A percentile compares a stretch with the other conserved stretches of the same genome.
Evolutionary conservation across 2,797 vertebrate genomes (phyloP).

Genomic region (Myotis pilosus): DNA sequence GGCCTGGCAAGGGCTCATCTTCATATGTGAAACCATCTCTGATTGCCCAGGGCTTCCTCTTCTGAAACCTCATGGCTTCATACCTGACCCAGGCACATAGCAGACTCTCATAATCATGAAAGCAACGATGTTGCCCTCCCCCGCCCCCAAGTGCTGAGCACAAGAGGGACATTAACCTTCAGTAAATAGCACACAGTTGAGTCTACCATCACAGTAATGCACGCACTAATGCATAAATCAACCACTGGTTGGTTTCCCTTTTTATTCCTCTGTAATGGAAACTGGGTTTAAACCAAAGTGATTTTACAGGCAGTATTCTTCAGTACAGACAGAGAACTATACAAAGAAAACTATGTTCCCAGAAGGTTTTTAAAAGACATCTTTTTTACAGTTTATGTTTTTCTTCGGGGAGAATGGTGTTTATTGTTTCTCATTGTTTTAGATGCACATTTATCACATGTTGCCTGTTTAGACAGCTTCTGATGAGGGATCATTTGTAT

Average conservation of each 20-base stretch:
- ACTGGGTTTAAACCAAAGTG: constrained; percentile 1
- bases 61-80: background rate
- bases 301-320: constrained; percentile 8
- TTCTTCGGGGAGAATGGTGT: background rate
- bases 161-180: background rate
- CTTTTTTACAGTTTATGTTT: constrained; percentile 44
- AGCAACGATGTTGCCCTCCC: background rate
- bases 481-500: background rate
- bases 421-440: constrained; percentile 3
- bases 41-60: background rate
- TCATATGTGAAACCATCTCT: background rate
- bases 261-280: background rate
- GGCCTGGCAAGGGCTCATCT: background rate
- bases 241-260: background rate
- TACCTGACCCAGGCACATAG: background rate
- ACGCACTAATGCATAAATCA: background rate
- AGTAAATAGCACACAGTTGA: background rate
- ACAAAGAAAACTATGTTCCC: background rate
- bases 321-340: background rate
- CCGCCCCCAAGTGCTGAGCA: background rate
- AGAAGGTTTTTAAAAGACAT: background rate
- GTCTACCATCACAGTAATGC: background rate
- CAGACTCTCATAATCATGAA: background rate
- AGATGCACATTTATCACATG: background rate
- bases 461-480: background rate